Evolutionary conservation across 2,797 vertebrate genomes (phyloP).

Genomic region (Phataginus tetradactyla): DNA sequence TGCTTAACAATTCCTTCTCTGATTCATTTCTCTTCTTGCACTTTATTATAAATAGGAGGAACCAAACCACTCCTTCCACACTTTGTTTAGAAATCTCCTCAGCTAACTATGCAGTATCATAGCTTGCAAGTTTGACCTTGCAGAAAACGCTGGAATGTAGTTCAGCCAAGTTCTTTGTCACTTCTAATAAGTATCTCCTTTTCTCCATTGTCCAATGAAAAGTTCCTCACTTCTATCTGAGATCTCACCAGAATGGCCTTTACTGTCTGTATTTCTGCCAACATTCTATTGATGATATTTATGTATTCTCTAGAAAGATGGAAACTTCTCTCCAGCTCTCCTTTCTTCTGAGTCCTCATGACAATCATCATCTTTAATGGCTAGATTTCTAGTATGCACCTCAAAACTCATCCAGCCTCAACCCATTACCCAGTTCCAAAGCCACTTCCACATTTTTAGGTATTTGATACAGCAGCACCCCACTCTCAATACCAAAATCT

Average conservation of each 20-base stretch:
- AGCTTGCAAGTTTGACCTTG: background rate
- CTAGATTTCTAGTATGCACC: background rate
- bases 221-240: background rate
- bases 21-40: background rate
- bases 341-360: background rate
- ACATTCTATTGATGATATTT: constrained; percentile 10
- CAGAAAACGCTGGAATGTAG: background rate
- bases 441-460: background rate
- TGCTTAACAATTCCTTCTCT: background rate
- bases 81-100: constrained; percentile 29
- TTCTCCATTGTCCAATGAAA: background rate
- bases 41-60: constrained; percentile 8
- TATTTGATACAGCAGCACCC: background rate
- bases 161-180: constrained; percentile 18
- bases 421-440: background rate
- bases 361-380: background rate
- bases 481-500: background rate
- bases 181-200: background rate
- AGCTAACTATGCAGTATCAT: background rate
- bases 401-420: background rate
- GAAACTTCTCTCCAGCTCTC: background rate
- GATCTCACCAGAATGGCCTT: background rate
- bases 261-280: background rate
- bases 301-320: background rate
- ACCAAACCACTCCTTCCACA: background rate